Conservation (phyloP, 2,888 invertebrate genomes). For the Hybos culiciformis region DNA sequence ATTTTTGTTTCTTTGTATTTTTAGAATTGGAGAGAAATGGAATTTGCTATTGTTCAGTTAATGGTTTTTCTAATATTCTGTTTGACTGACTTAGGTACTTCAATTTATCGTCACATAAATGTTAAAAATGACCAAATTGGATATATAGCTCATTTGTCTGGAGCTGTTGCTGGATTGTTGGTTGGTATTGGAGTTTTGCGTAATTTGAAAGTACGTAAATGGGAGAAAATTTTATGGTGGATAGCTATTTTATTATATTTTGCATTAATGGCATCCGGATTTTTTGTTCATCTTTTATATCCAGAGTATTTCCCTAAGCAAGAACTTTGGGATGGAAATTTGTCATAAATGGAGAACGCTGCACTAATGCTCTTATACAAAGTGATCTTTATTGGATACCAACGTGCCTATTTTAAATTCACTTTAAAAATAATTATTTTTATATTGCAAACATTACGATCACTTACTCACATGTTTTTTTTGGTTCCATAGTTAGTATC, state of each 20-base stretch:
- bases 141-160: slow-evolving; percentile 88
- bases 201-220: slow-evolving; percentile 63
- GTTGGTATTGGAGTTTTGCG: slow-evolving; percentile 75
- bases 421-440: no score
- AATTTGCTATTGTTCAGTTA: slow-evolving; percentile 75
- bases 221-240: slow-evolving; percentile 77
- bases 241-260: slow-evolving; percentile 57
- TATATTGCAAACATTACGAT: no score
- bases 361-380: no score
- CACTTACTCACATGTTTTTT: no score
- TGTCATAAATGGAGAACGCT: no score
- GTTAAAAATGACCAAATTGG: slow-evolving; percentile 66
- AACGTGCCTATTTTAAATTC: neutral
- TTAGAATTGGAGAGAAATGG: slow-evolving; percentile 96
- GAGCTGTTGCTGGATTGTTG: slow-evolving; percentile 70
- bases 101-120: slow-evolving; percentile 73
- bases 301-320: slow-evolving; percentile 40
- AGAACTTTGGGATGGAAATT: slow-evolving; percentile 15
- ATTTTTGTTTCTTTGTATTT: slow-evolving; percentile 30
- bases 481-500: no score
- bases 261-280: slow-evolving; percentile 54
- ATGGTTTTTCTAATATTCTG: slow-evolving; percentile 69
- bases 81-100: slow-evolving; percentile 73
- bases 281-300: slow-evolving; percentile 59
- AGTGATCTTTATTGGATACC: neutral